phyloP scores from a whole-genome alignment of 1,140 invertebrate genomes.

The Onthophagus taurus region DNA sequence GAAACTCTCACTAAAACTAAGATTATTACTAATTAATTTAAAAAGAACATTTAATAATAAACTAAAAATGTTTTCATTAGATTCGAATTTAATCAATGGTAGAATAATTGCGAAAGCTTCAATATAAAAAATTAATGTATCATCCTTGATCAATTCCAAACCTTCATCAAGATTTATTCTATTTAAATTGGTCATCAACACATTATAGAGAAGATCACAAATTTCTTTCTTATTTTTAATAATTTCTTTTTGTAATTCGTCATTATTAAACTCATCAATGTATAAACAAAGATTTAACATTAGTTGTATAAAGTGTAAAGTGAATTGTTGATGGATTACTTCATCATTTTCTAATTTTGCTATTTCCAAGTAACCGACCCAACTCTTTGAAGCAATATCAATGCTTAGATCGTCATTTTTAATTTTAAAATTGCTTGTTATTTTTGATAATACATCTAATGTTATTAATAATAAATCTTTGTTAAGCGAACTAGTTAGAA shows the following conservation, averaged over 20 bases:
- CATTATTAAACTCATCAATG: slow-evolving; percentile 17
- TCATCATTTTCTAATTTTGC: slow-evolving; percentile 2
- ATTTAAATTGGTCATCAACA: slow-evolving; percentile 16
- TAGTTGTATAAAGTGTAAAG: slow-evolving; percentile 21
- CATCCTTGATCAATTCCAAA: slow-evolving; percentile 19
- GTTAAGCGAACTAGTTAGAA: slow-evolving; percentile 57
- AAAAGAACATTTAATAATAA: slow-evolving; percentile 17
- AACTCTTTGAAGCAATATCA: slow-evolving; percentile 6
- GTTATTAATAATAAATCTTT: slow-evolving; percentile 46
- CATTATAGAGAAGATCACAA: no score
- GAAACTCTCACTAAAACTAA: slow-evolving; percentile 11
- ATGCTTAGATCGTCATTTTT: slow-evolving; percentile 17
- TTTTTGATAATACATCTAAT: slow-evolving; percentile 31
- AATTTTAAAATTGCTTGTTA: slow-evolving; percentile 27
- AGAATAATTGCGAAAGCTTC: slow-evolving; percentile 22
- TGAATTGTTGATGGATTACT: slow-evolving; percentile 11
- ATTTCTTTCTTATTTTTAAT: slow-evolving; percentile 13
- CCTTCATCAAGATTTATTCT: slow-evolving; percentile 21
- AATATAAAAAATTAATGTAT: slow-evolving; percentile 23
- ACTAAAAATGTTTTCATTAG: slow-evolving; percentile 14
- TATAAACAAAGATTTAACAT: slow-evolving; percentile 23
- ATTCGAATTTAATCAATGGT: slow-evolving; percentile 15
- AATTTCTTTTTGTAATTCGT: slow-evolving; percentile 3
- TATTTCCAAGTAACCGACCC: neutral
- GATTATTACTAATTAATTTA: slow-evolving; percentile 12